phyloP scores from a whole-genome alignment of 2,113 vertebrate genomes.

The Python bivittatus region DNA sequence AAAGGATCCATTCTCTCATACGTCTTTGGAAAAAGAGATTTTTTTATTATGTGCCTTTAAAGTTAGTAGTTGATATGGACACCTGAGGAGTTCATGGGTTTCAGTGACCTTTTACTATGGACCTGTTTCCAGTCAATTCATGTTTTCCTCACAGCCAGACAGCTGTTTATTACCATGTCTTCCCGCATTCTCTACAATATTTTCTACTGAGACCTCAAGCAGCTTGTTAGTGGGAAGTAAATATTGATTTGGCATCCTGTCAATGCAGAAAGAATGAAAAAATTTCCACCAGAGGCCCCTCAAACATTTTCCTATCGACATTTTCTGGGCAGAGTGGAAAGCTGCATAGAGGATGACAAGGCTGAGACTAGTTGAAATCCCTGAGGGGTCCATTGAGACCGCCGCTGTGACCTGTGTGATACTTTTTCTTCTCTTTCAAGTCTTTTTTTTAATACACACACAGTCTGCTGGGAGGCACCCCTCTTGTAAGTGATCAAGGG shows the following conservation, averaged over 20 bases:
- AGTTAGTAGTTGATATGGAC: conserved; percentile 84
- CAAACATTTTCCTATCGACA: conserved; percentile 99
- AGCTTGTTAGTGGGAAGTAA: conserved; percentile 99
- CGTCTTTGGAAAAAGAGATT: conserved; percentile 72
- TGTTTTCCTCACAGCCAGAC: conserved; percentile 98
- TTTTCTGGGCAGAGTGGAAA: conserved; percentile 92
- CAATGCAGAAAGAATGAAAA: conserved; percentile 99
- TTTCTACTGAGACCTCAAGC: conserved; percentile 95
- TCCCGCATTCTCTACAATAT: conserved; percentile 88
- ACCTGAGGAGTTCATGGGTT: conserved; percentile 85
- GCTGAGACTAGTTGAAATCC: conserved; percentile 89
- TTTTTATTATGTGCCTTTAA: conserved; percentile 79
- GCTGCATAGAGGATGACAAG: conserved; percentile 94
- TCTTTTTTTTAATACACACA: conserved; percentile 84
- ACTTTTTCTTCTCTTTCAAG: conserved; percentile 97
- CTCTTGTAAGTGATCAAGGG: conserved; percentile 87
- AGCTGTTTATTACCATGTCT: conserved; percentile 97
- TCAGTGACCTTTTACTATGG: conserved; percentile 87
- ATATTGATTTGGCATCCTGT: conserved; percentile 99
- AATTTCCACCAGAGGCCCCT: conserved; percentile 98
- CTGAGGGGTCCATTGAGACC: conserved; percentile 88
- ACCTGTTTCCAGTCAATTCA: conserved; percentile 92
- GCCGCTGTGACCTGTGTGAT: conserved; percentile 86
- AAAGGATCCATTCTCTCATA: conserved; percentile 71
- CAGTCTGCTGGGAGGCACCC: conserved; percentile 80